Conservation (phyloP, 2,888 invertebrate genomes). For the Xanthostigma xanthostigma region DNA sequence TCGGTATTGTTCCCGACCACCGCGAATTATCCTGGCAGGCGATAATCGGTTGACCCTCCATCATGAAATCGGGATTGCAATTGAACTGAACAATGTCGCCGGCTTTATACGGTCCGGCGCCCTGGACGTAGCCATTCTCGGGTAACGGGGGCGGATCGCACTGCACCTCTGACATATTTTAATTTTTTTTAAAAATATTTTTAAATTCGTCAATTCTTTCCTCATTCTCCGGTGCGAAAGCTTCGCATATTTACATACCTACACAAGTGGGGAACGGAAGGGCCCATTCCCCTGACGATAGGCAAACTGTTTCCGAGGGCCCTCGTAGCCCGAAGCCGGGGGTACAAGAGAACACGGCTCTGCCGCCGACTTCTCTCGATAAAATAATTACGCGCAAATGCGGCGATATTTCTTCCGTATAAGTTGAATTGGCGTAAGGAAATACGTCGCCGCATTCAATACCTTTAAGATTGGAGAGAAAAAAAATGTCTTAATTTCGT, state of each 20-base stretch:
- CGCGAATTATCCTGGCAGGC: conserved; percentile 78
- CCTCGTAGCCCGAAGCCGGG: conserved; percentile 64
- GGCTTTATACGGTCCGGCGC: conserved; percentile 61
- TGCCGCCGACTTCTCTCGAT: conserved; percentile 65
- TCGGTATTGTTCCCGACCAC: conserved; percentile 73
- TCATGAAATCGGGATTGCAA: conserved; percentile 76
- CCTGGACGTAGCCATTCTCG: conserved; percentile 64
- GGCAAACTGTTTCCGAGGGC: conserved; percentile 56
- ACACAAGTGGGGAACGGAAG: conserved; percentile 59
- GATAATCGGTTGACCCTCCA: conserved; percentile 79
- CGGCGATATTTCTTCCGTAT: conserved; percentile 18
- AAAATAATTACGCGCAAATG: conserved; percentile 56
- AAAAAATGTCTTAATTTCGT: background rate
- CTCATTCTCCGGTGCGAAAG: background rate
- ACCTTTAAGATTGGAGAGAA: conserved; percentile 28
- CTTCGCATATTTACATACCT: conserved; percentile 31
- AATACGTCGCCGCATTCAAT: conserved; percentile 69
- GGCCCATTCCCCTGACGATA: conserved; percentile 68
- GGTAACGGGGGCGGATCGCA: conserved; percentile 62
- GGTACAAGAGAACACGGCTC: conserved; percentile 65
- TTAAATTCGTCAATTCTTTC: no score
- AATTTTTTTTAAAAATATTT: no score
- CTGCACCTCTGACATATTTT: conserved; percentile 48
- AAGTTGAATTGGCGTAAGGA: conserved; percentile 20
- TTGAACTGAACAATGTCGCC: conserved; percentile 79